Percentiles rank a stretch among this genome's conserved stretches.
Conservation (phyloP, 1,140 invertebrate genomes). For the Uloborus diversus region DNA sequence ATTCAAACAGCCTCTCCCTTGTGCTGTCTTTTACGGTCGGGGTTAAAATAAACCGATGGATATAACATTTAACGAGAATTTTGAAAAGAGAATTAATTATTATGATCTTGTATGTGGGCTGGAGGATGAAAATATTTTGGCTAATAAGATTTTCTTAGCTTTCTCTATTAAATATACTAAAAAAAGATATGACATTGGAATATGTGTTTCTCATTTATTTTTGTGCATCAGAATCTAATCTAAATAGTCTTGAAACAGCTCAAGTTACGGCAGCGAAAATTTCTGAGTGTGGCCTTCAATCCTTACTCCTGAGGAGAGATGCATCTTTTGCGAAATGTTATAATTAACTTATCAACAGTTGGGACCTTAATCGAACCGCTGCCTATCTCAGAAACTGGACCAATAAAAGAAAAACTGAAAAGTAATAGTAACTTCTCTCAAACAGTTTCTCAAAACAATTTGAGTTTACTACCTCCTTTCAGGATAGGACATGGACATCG, state of each 20-base stretch:
- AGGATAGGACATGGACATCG: background rate
- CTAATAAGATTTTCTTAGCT: no score
- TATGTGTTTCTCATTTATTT: background rate
- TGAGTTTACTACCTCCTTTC: background rate
- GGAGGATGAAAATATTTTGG: no score
- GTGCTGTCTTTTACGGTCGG: no score
- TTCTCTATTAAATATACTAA: no score
- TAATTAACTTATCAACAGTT: background rate
- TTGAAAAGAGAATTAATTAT: no score
- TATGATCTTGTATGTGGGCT: no score
- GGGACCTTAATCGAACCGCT: background rate
- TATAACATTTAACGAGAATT: no score
- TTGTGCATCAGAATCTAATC: constrained; percentile 2
- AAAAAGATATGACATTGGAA: background rate
- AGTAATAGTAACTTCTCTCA: constrained; percentile 16
- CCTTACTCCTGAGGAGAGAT: background rate
- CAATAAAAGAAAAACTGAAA: constrained; percentile 8
- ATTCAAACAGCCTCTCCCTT: no score
- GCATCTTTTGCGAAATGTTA: constrained; percentile 7
- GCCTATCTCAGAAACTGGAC: constrained; percentile 16
- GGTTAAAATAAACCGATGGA: no score
- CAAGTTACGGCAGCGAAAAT: background rate
- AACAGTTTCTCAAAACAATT: background rate
- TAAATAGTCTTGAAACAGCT: constrained; percentile 6
- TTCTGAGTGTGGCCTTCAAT: background rate